Conservation (phyloP, 2,888 invertebrate genomes). For the Encarsia formosa region DNA sequence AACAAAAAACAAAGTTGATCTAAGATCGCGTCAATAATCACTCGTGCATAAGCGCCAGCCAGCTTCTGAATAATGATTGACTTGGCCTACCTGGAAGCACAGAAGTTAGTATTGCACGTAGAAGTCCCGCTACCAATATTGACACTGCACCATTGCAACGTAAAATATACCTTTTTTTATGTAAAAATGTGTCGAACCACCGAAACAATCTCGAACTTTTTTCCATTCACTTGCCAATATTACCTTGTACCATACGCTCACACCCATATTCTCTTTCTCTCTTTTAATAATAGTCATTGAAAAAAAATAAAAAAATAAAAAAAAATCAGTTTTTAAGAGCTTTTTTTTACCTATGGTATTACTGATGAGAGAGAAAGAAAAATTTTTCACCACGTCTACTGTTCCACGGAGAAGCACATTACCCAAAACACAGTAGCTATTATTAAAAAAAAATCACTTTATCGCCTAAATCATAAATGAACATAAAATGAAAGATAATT, state of each 20-base stretch:
- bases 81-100: conserved; percentile 53
- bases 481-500: no score
- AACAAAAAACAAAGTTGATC: background rate
- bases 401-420: conserved; percentile 25
- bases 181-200: conserved; percentile 44
- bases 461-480: conserved; percentile 14
- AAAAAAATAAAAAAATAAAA: conserved; percentile 8
- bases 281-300: conserved; percentile 3
- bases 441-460: no score
- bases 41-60: conserved; percentile 10
- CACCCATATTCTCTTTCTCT: conserved; percentile 13
- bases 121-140: conserved; percentile 51
- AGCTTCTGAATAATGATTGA: conserved; percentile 49
- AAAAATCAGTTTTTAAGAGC: conserved; percentile 14
- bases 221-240: conserved; percentile 43
- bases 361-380: conserved; percentile 17
- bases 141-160: conserved; percentile 50
- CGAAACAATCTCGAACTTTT: conserved; percentile 32
- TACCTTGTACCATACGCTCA: conserved; percentile 24
- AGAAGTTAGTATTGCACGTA: conserved; percentile 52
- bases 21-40: conserved; percentile 10
- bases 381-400: conserved; percentile 20
- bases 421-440: no score
- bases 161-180: conserved; percentile 27
- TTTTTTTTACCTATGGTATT: conserved; percentile 20